A percentile compares a stretch with the other conserved stretches of the same genome.
Conservation (phyloP, 2,888 invertebrate genomes). For the Eurois occulta region DNA sequence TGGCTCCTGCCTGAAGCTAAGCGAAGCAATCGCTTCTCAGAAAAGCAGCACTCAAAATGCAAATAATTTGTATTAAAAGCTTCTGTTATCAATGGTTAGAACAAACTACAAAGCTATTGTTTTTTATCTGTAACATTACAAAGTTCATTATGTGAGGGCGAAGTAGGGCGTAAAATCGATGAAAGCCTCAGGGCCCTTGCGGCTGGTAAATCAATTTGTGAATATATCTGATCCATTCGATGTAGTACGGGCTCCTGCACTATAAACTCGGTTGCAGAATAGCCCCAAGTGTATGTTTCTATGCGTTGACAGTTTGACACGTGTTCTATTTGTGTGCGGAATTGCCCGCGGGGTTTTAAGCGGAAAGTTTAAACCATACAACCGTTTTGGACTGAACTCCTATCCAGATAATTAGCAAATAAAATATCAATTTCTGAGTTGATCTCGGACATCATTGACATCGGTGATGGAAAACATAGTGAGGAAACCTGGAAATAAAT, state of each 20-base stretch:
- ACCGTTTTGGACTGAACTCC: background rate
- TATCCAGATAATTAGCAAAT: background rate
- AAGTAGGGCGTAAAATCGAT: conserved; percentile 77
- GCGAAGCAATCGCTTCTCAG: background rate
- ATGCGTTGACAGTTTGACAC: background rate
- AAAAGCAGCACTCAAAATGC: background rate
- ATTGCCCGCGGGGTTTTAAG: background rate
- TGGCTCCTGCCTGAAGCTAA: background rate
- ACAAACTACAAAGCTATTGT: conserved; percentile 50
- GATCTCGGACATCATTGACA: background rate
- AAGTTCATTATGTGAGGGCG: conserved; percentile 70
- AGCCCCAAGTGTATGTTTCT: background rate
- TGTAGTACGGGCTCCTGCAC: conserved; percentile 20
- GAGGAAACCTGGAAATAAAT: background rate
- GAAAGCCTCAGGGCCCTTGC: conserved; percentile 63
- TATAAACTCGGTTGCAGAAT: conserved; percentile 33
- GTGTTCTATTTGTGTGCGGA: background rate
- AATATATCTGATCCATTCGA: conserved; percentile 59
- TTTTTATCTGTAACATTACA: conserved; percentile 63
- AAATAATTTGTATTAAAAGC: background rate
- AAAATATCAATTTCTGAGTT: background rate
- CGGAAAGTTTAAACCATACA: background rate
- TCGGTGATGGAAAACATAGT: background rate
- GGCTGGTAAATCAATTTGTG: conserved; percentile 74
- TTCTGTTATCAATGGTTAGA: conserved; percentile 23